Evolutionary conservation across 2,888 invertebrate species (phyloP).

Genomic region (Seladonia tumulorum): DNA sequence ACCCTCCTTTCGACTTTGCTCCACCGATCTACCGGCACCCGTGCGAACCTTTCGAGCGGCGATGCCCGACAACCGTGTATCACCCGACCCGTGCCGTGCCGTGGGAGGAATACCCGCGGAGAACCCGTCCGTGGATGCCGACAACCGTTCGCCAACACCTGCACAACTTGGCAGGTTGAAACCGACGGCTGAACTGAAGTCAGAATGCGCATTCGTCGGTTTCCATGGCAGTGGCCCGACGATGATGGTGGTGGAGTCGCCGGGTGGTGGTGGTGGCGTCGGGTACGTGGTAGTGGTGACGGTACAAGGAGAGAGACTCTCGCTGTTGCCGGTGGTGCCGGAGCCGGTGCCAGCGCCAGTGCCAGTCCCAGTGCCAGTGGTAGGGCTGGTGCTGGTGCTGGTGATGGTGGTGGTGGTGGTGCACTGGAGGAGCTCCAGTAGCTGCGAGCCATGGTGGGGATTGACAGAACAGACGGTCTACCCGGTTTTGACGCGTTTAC

Average conservation of each 20-base stretch:
- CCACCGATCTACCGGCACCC: not conserved
- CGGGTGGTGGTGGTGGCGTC: conserved; percentile 10
- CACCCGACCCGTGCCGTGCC: not conserved
- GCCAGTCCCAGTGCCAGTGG: conserved; percentile 43
- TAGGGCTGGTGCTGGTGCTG: conserved; percentile 14
- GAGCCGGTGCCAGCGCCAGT: conserved; percentile 31
- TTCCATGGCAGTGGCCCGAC: conserved; percentile 72
- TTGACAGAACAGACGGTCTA: conserved; percentile 73
- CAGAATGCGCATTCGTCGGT: conserved; percentile 78
- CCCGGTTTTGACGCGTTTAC: conserved; percentile 70
- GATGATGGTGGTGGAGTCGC: conserved; percentile 49
- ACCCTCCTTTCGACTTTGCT: not conserved
- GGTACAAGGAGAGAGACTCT: conserved; percentile 27
- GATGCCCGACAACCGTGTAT: conserved; percentile 1
- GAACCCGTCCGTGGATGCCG: conserved; percentile 48
- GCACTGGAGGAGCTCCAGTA: conserved; percentile 63
- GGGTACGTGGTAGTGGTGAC: conserved; percentile 35
- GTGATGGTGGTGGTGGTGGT: conserved; percentile 58
- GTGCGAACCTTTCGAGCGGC: not conserved
- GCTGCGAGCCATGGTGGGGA: conserved; percentile 66
- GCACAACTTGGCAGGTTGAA: conserved; percentile 71
- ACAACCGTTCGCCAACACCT: conserved; percentile 64
- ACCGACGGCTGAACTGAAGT: conserved; percentile 78
- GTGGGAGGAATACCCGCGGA: conserved; percentile 34
- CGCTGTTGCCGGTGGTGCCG: conserved; percentile 11